phyloP scores from a whole-genome alignment of 2,113 vertebrate species.

The Notiomystis cincta region DNA sequence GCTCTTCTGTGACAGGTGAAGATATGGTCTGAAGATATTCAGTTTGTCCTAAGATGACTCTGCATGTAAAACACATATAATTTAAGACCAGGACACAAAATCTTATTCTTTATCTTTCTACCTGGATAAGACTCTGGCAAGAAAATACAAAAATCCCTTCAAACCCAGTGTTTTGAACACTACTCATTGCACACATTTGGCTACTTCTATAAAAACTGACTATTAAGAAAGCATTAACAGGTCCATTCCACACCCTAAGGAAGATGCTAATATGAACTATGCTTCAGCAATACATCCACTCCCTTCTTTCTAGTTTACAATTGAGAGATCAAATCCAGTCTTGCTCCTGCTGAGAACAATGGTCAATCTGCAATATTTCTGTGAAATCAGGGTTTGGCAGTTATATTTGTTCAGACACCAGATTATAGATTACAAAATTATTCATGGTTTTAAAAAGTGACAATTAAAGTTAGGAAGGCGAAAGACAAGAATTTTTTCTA shows the following conservation, averaged over 20 bases:
- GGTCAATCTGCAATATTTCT: not conserved
- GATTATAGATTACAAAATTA: slow-evolving; percentile 14
- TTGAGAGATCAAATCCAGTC: slow-evolving; percentile 14
- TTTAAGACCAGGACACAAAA: not conserved
- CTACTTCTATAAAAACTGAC: not conserved
- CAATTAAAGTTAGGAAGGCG: not conserved
- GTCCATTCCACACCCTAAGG: slow-evolving; percentile 23
- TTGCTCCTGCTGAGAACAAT: slow-evolving; percentile 48
- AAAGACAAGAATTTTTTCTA: not conserved
- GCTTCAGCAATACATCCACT: slow-evolving; percentile 11
- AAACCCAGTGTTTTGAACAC: not conserved
- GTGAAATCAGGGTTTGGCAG: not conserved
- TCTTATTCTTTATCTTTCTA: not conserved
- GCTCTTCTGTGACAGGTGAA: not conserved
- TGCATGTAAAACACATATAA: not conserved
- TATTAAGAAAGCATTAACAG: slow-evolving; percentile 48
- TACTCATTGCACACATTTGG: not conserved
- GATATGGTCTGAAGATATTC: not conserved
- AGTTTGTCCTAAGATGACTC: not conserved
- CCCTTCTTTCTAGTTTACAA: slow-evolving; percentile 37
- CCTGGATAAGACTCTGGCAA: not conserved
- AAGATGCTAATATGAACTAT: slow-evolving; percentile 48
- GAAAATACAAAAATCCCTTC: not conserved
- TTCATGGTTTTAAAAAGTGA: not conserved
- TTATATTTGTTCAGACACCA: not conserved